phyloP scores from a whole-genome alignment of 2,113 vertebrate genomes.

The Lipophrys pholis region DNA sequence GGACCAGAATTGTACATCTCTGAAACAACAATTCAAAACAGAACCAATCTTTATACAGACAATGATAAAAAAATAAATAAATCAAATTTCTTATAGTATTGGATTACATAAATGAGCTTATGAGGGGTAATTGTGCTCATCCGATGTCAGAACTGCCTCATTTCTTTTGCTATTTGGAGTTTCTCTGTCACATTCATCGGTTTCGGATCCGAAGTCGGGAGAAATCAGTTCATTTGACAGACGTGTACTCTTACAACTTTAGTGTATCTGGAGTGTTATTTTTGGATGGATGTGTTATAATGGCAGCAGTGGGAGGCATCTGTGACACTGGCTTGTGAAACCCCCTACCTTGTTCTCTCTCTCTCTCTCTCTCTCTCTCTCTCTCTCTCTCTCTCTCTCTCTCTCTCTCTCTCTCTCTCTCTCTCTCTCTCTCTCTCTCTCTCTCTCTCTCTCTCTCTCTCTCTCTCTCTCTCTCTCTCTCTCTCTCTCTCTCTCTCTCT shows the following conservation, averaged over 20 bases:
- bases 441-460: background rate
- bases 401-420: background rate
- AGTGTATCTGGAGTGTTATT: conserved; percentile 66
- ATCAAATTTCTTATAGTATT: too few relatives aligned
- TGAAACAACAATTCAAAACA: too few relatives aligned
- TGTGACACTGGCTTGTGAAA: conserved; percentile 53
- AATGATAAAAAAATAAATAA: too few relatives aligned
- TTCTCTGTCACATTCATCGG: background rate
- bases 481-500: background rate
- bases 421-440: background rate
- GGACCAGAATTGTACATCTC: too few relatives aligned
- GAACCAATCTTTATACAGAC: too few relatives aligned
- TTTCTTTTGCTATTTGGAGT: background rate
- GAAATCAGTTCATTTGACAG: conserved; percentile 15
- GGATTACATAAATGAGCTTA: too few relatives aligned
- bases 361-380: background rate
- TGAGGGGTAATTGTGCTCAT: too few relatives aligned
- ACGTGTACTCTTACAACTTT: conserved; percentile 20
- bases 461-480: background rate
- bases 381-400: background rate
- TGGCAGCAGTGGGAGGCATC: conserved; percentile 55
- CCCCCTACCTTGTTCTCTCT: background rate
- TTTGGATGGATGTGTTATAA: conserved; percentile 65
- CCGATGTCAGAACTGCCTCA: background rate
- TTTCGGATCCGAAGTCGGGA: conserved; percentile 4